A percentile compares a stretch with the other conserved stretches of the same genome.
phyloP scores from a whole-genome alignment of 2,888 invertebrate genomes.

The Lysandra coridon region DNA sequence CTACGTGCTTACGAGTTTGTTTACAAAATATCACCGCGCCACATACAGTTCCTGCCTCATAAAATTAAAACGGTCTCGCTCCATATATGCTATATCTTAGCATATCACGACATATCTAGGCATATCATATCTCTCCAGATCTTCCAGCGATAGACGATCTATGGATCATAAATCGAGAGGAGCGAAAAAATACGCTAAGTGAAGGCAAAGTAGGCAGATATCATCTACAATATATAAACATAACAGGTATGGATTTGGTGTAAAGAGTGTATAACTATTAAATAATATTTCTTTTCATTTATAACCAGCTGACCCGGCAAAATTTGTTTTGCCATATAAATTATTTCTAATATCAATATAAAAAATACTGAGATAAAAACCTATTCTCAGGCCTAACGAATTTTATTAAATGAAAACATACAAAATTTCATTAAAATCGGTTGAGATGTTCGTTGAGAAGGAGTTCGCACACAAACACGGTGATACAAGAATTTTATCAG shows the following conservation, averaged over 20 bases:
- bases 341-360: too few species aligned
- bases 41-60: background rate
- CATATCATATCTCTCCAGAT: slow-evolving; percentile 15
- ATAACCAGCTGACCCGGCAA: too few species aligned
- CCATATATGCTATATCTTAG: slow-evolving; percentile 6
- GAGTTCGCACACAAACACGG: too few species aligned
- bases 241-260: background rate
- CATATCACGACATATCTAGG: slow-evolving; percentile 8
- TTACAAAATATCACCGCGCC: background rate
- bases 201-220: background rate
- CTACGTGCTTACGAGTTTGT: background rate
- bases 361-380: too few species aligned
- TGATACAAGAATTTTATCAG: too few species aligned
- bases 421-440: too few species aligned
- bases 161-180: slow-evolving; percentile 13
- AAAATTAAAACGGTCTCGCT: slow-evolving; percentile 26
- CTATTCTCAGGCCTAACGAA: too few species aligned
- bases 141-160: slow-evolving; percentile 16
- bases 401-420: too few species aligned
- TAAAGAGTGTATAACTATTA: too few species aligned
- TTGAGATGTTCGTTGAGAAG: too few species aligned
- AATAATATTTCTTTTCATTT: too few species aligned
- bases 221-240: slow-evolving; percentile 18
- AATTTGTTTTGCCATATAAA: too few species aligned
- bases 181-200: slow-evolving; percentile 10